Conservation (phyloP, 2,113 vertebrate genomes). For the Papio anubis region DNA sequence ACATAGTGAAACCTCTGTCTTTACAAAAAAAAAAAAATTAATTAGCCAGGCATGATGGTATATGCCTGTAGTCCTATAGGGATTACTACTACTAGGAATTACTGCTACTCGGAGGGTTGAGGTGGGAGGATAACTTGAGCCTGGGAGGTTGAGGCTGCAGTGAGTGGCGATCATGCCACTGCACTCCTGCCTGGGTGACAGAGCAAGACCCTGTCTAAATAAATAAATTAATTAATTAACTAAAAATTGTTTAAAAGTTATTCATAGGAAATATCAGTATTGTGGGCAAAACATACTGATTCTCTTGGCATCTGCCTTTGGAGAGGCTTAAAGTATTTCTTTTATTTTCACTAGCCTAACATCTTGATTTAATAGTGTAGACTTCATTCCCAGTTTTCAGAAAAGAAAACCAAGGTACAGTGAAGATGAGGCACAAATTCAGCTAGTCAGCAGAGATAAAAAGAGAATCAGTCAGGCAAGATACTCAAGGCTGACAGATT, state of each 20-base stretch:
- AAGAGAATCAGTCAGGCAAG: conserved; percentile 39
- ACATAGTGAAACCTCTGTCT: no score
- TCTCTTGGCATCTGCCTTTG: not conserved
- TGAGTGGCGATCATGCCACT: not conserved
- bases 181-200: not conserved
- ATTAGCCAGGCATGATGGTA: not conserved
- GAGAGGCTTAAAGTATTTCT: not conserved
- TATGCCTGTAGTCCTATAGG: not conserved
- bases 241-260: not conserved
- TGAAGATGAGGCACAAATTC: not conserved
- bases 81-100: no score
- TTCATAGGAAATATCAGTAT: not conserved
- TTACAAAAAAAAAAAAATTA: no score
- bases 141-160: not conserved
- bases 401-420: not conserved
- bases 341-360: not conserved
- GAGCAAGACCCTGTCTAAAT: not conserved
- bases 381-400: not conserved
- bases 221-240: no score
- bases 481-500: conserved; percentile 52
- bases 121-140: not conserved
- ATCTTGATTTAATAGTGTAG: not conserved
- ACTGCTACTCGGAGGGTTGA: not conserved
- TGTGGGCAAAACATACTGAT: not conserved
- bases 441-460: not conserved